Evolutionary conservation across 2,113 vertebrate genomes (phyloP).

Genomic region (Furnarius figulus): DNA sequence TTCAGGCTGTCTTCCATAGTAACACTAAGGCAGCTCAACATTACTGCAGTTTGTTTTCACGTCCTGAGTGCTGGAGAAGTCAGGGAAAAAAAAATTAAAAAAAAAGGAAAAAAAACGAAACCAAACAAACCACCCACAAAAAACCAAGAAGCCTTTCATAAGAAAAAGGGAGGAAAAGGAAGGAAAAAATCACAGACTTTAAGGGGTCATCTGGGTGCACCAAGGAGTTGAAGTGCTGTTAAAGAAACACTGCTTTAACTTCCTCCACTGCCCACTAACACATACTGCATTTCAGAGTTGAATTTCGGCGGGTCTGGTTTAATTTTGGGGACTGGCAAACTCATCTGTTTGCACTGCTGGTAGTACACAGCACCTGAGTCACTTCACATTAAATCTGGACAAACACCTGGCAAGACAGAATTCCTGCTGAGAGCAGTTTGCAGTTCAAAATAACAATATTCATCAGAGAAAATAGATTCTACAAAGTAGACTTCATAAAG

Average conservation of each 20-base stretch:
- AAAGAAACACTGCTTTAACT: neutral
- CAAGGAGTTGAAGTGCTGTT: neutral
- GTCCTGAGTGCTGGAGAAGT: neutral
- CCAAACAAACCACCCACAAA: neutral
- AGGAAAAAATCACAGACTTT: neutral
- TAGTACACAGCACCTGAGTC: neutral
- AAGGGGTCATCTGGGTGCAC: neutral
- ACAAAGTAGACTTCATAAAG: neutral
- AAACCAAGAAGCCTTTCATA: neutral
- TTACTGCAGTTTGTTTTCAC: neutral
- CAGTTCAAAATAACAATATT: neutral
- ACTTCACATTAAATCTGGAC: neutral
- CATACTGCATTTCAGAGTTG: neutral
- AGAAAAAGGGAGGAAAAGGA: neutral
- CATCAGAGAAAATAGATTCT: neutral
- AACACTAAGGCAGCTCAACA: neutral
- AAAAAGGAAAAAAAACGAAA: neutral
- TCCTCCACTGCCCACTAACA: neutral
- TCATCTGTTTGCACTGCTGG: neutral
- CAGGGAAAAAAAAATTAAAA: neutral
- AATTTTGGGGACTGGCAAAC: neutral
- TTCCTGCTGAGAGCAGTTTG: neutral
- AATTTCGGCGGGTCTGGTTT: neutral
- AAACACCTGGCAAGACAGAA: neutral
- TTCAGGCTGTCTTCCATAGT: neutral